Base-by-base conservation (phyloP, 2,888 invertebrate species). In the Trisateles emortualis region DNA sequence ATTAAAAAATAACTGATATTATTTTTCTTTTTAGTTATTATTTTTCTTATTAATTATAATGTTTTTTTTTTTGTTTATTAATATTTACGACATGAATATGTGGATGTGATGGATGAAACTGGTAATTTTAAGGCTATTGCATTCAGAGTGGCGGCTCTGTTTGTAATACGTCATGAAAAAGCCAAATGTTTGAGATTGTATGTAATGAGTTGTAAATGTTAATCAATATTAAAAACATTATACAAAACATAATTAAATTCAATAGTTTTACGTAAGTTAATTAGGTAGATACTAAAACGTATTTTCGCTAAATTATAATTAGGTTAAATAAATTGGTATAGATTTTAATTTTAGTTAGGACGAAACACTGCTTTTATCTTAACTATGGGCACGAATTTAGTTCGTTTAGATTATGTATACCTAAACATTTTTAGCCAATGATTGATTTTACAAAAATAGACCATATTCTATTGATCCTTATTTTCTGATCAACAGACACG, bases 401-500 rank as follows among this genome's bases (percentile, higher is more conserved):
- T 16, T 32, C 2, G 22, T 26, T 26, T 3, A 8, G 8, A 26
- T 26, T 6, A 8, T 26, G n/a, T n/a, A n/a, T n/a, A n/a, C n/a
- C n/a, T n/a, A n/a, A n/a, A n/a, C n/a, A n/a, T n/a, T n/a, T n/a
- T n/a, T n/a, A n/a, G n/a, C n/a, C n/a, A n/a, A n/a, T n/a, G 3
- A 32, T n/a, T 24, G 24, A 26, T 16, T 16, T 10, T 10, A 41
- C 9, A 9, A 19, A 14, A 33, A n/a, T n/a, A n/a, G 19, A 19
- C 19, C 2, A 19, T 3, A 19, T 19, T 19, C 5, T 19, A 5
- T 5, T 19, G 5, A 19, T 24, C 16, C 11, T 11, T 3, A 14
- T 9, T 6, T 58, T 50, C 16, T 50, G 6, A 43, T 13, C 64
- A 48, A 50, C 94, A 96, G 96, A 95, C 85, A 94, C 94, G 44